A percentile compares a stretch with the other conserved stretches of the same genome.
Evolutionary conservation across 1,140 invertebrate genomes (phyloP).

Genomic region (Apis florea): DNA sequence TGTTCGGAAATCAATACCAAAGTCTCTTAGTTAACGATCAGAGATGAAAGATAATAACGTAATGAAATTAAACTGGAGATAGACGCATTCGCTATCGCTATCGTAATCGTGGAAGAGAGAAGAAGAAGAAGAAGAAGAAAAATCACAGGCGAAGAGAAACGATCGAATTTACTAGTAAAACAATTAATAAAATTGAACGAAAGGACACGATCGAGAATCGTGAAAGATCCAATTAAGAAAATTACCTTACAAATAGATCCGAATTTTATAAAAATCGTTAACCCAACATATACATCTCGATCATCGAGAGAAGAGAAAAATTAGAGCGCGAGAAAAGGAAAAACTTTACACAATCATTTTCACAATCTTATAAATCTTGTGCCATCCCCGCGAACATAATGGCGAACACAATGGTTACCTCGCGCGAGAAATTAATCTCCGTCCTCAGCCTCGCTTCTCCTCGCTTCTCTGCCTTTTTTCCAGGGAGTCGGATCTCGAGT

Average conservation of each 20-base stretch:
- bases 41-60: neutral
- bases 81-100: neutral
- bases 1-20: neutral
- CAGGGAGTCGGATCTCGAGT: slow-evolving; percentile 76
- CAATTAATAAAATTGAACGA: no score
- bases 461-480: slow-evolving; percentile 44
- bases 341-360: neutral
- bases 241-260: no score
- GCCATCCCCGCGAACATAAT: neutral
- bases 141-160: no score
- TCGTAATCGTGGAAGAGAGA: neutral
- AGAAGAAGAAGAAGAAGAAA: neutral
- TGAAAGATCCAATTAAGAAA: no score
- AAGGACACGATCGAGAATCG: no score
- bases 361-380: neutral
- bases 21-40: neutral
- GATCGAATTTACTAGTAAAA: no score
- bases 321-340: no score
- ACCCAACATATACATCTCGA: no score
- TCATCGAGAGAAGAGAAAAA: no score
- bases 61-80: neutral
- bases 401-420: neutral
- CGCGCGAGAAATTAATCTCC: neutral
- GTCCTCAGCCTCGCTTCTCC: slow-evolving; percentile 41
- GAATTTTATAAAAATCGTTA: no score